These are phyloP conservation scores for Apteryx owenii DNA, from an alignment of 2,113 vertebrate genomes.

Conservation along the genomic window DNA sequence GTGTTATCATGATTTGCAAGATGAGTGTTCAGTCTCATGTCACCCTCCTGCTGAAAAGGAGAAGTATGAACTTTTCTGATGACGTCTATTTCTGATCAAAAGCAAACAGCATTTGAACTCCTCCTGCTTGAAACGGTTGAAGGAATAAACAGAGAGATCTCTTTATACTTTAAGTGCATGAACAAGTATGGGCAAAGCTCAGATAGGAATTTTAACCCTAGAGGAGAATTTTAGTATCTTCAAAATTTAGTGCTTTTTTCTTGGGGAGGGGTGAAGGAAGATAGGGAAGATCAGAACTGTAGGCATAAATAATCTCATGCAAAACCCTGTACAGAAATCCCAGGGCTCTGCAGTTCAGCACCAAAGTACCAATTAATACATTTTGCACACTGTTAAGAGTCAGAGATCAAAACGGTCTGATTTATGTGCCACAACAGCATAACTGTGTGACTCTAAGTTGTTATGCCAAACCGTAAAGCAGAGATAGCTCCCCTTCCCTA, in stretches of 20 bases:
- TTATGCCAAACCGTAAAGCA: neutral
- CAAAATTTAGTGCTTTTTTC: neutral
- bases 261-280: neutral
- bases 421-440: neutral
- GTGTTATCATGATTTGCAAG: neutral
- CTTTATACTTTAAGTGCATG: neutral
- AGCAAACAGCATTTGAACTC: neutral
- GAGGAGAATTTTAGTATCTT: neutral
- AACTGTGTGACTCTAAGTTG: neutral
- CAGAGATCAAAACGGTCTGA: neutral
- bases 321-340: neutral
- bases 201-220: conserved; percentile 3
- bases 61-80: neutral
- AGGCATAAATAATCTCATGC: neutral
- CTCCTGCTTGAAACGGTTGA: neutral
- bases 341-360: neutral
- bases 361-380: neutral
- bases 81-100: neutral
- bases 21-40: neutral
- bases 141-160: neutral
- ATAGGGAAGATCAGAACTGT: neutral
- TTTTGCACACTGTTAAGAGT: neutral
- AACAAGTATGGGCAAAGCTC: neutral
- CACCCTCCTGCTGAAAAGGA: neutral
- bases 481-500: neutral